Conservation (phyloP, 2,113 vertebrate species). For the Emydura subglobosa region DNA sequence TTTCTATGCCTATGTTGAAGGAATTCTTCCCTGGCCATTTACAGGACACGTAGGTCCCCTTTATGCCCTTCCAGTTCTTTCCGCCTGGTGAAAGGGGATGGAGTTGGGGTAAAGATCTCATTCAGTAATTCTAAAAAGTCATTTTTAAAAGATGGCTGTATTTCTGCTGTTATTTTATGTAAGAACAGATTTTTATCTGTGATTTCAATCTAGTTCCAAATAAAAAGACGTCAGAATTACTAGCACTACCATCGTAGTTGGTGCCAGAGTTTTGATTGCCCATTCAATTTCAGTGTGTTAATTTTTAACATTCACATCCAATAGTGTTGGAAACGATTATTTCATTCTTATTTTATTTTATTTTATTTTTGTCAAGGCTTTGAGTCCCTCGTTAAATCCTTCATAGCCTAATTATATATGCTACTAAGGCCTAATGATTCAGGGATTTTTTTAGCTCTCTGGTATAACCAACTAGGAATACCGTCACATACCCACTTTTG, state of each 20-base stretch:
- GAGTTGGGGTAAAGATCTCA: background rate
- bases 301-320: background rate
- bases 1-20: background rate
- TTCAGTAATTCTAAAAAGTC: background rate
- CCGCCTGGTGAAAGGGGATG: background rate
- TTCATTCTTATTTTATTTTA: background rate
- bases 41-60: background rate
- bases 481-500: background rate
- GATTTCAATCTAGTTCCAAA: background rate
- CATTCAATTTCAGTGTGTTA: background rate
- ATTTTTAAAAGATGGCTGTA: background rate
- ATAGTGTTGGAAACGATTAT: background rate
- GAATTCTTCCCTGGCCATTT: background rate
- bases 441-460: background rate
- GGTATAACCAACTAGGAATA: background rate
- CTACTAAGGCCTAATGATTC: background rate
- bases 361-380: background rate
- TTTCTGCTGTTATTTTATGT: background rate
- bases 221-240: background rate
- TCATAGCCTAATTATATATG: background rate
- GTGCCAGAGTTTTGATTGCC: background rate
- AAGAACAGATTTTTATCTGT: background rate
- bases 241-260: background rate
- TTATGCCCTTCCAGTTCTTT: background rate
- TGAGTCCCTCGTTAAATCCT: background rate